Base-by-base conservation (phyloP, 2,888 invertebrate genomes). In the Meghimatium bilineatum region DNA sequence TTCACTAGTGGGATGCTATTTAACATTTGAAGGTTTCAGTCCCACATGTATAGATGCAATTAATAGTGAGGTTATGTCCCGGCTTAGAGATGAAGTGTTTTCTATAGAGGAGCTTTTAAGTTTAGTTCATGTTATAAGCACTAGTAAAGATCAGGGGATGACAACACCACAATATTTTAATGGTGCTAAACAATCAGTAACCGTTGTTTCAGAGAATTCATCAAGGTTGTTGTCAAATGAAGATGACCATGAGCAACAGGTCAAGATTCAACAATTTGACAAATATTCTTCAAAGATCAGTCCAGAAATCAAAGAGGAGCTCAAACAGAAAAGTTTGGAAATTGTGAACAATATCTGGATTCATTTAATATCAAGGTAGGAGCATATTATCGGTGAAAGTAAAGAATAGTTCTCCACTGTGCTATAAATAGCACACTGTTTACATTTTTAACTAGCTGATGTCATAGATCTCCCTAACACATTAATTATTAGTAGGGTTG, bases 31-130 rank as follows among this genome's bases (percentile, higher is more conserved):
- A 14, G 86, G 84, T 32, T 88, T 88, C 67, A 85, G 85, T 38
- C 80, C 86, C 10, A 29, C 81, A 26, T 89, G 88, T 80, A 34
- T 85, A 23, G 82, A 88, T 82, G 94, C 94, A 87, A 94, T 96
- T 87, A 95, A 95, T 89, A 95, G 95, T 90, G 96, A 96, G 92
- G 93, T 95, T 34, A 92, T 96, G 82, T 92, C 95, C 20, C 94
- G 96, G 90, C 95, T 95, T 0, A 94, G 95, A 17, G 95, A 96
- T 80, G 95, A 95, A 75, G 94, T 95, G 84, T 93, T 96, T 71
- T 93, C 93, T 34, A 89, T 96, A 10, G 93, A 94, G 26, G 95
- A 96, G 87, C 92, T 96, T 12, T 95, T 96, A 90, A 94, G 95
- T 80, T 94, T 95, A 85, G 94, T 95, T n/a, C 93, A 93, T 63